These are phyloP conservation scores for Reticulitermes lucifugus DNA, from an alignment of 2,888 invertebrate genomes.

Conservation along the genomic window DNA sequence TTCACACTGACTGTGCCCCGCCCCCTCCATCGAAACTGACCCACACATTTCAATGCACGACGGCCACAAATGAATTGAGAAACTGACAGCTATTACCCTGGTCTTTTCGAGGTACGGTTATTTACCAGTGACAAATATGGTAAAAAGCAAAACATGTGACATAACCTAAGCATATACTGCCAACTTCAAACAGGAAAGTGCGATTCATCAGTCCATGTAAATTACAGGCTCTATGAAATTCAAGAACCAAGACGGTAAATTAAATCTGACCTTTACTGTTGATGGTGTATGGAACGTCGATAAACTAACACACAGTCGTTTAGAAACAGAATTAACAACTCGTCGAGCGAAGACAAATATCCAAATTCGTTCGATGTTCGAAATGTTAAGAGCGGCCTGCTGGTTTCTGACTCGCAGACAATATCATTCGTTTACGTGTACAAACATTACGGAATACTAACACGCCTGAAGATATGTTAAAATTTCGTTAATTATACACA, in stretches of 20 bases:
- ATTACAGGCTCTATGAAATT: too few relatives aligned
- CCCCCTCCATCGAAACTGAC: not conserved
- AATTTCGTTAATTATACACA: not conserved
- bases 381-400: not conserved
- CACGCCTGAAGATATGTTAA: not conserved
- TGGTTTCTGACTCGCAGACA: not conserved
- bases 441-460: not conserved
- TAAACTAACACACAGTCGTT: conserved; percentile 2
- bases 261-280: not conserved
- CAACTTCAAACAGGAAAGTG: not conserved
- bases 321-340: not conserved
- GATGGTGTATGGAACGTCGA: not conserved
- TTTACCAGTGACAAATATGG: too few relatives aligned
- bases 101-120: too few relatives aligned
- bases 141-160: not conserved
- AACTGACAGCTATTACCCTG: too few relatives aligned
- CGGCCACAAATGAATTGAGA: too few relatives aligned
- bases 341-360: not conserved
- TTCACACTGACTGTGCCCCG: not conserved
- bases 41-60: too few relatives aligned
- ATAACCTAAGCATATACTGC: not conserved
- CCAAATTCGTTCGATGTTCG: conserved; percentile 13
- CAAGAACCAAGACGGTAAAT: not conserved
- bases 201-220: too few relatives aligned
- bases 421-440: not conserved